These are phyloP conservation scores for Sarcophilus harrisii DNA, from an alignment of 2,797 vertebrate species.

Conservation along the genomic window DNA sequence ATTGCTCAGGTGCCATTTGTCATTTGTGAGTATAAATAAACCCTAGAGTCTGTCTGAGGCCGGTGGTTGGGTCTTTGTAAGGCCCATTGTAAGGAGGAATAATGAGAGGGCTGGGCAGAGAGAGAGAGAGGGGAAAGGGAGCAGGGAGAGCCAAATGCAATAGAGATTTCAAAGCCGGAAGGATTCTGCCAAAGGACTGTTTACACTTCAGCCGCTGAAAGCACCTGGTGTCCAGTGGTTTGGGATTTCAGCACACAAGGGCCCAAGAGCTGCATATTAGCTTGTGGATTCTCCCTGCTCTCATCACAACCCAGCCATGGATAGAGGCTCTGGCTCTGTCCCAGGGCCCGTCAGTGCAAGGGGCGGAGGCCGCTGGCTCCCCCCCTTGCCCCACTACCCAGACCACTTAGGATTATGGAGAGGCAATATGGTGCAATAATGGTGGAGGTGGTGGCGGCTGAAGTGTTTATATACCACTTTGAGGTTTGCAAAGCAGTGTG, in stretches of 20 bases:
- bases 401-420: not conserved
- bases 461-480: not conserved
- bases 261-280: not conserved
- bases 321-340: not conserved
- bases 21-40: conserved; percentile 21
- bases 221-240: not conserved
- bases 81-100: not conserved
- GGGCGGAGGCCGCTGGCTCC: not conserved
- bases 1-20: not conserved
- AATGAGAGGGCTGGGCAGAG: not conserved
- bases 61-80: not conserved
- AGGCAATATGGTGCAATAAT: not conserved
- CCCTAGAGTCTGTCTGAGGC: not conserved
- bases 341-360: not conserved
- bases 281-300: not conserved
- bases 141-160: conserved; percentile 11
- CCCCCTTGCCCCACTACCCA: not conserved
- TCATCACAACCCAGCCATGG: not conserved
- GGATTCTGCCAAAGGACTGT: not conserved
- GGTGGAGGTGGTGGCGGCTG: not conserved
- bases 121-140: not conserved
- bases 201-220: not conserved
- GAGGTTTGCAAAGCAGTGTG: not conserved
- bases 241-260: not conserved
- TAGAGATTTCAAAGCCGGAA: not conserved